Evolutionary conservation across 2,797 vertebrate genomes (phyloP), one percentile per base, ranked within the genome.

Genomic region (Ctenochaetus hawaiiensis): DNA sequence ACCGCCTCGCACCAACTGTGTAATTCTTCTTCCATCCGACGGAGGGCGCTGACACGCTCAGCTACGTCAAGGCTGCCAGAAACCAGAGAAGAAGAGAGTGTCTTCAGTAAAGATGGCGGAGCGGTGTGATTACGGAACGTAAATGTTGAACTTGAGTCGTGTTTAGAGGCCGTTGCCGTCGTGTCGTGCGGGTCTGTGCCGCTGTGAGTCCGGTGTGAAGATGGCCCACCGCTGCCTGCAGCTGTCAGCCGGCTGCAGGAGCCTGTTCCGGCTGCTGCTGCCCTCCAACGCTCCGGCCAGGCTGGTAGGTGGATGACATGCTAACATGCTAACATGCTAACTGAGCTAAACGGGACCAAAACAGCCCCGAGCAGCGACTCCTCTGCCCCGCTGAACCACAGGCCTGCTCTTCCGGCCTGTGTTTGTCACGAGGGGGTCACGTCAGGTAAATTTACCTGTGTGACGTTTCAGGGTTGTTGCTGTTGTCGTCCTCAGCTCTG

Each of bases 141-240:
- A 13, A 10, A 4, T 17, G 1, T 12, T 51, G 57, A 58, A 30
- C 54, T 26, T 37, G 43, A 22, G 16, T 6, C 0, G 14, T 1
- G 54, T 62, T 7, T 78, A 58, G n/a, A 13, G 51, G 0, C 18
- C 5, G 26, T 8, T 30, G 0, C 44, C 5, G 43, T 13, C 0
- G 20, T 18, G 41, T 2, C 30, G 0, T n/a, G n/a, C n/a, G n/a
- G n/a, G n/a, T n/a, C n/a, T n/a, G n/a, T n/a, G 10, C 11, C 20
- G 18, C 22, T 8, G 3, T 1, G 30, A 26, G 49, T 47, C n/a
- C 14, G 2, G 17, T 8, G n/a, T 20, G 22, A 22, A 58, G 26
- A 93, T 93, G 93, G 87, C 90, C 8, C 89, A 90, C 74, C 85
- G 80, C 13, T 93, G 84, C 86, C 79, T 93, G 74, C 82, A 82